Base-by-base conservation (phyloP, 2,888 invertebrate genomes). In the Oxyteleia sp. region DNA sequence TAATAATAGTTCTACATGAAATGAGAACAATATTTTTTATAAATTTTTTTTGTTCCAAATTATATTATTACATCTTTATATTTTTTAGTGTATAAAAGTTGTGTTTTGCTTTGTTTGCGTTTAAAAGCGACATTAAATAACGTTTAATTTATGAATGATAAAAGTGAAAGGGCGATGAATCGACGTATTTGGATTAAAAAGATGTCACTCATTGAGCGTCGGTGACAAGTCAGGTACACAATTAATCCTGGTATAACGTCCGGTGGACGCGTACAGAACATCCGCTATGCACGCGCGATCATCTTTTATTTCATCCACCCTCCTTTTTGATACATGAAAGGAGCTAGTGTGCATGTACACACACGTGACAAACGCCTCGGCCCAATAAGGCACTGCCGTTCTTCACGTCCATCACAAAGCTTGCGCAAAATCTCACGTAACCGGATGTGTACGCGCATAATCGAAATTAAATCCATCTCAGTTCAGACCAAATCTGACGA, bases 241-340 rank as follows among this genome's bases (percentile, higher is more conserved):
- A 72, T 82, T 80, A 82, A 84, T 82, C 76, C 74, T 76, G 53
- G 15, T 75, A 63, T 8, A 68, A 81, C 91, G 88, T 92, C 92
- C 91, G 91, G 91, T 89, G 85, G 87, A 89, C 91, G 87, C 89
- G 89, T 91, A 91, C 90, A 91, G 90, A 90, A 92, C 90, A 91
- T 91, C 91, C 91, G 91, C 86, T 89, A 75, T 61, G 59, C 29
- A 59, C 64, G 45, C 35, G 53, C 55, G 74, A 81, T 81, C 68
- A 81, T 81, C 76, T 78, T 68, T 68, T 66, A 59, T 66, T 51
- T 69, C 53, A 66, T 61, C 43, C 68, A 69, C 68, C 76, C 68
- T 69, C 45, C 53, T 68, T 63, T 68, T 45, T 45, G 69, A 53
- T 63, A 32, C 69, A 32, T 32, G 53, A 53, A 53, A 53, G 29